These are phyloP conservation scores for Athetis lepigone DNA, from an alignment of 2,888 invertebrate species.

Conservation along the genomic window DNA sequence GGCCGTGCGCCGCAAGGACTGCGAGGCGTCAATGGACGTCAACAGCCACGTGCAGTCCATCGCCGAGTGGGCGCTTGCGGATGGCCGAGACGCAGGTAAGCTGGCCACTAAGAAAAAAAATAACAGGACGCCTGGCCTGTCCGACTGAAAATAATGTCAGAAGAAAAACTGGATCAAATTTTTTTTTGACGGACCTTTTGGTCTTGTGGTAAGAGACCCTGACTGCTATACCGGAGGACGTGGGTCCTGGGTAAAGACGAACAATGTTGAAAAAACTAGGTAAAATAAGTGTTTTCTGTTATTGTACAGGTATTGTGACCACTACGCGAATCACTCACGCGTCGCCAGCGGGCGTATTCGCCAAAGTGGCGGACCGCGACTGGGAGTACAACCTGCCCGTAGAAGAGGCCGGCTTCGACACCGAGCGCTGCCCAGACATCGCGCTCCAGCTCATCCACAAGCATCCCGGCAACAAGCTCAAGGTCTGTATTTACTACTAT, in stretches of 20 bases:
- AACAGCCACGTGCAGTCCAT: constrained; percentile 91
- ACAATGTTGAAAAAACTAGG: no score
- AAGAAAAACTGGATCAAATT: no score
- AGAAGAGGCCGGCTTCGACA: constrained; percentile 76
- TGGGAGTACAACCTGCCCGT: constrained; percentile 93
- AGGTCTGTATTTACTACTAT: constrained; percentile 83
- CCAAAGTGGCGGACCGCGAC: constrained; percentile 91
- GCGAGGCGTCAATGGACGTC: constrained; percentile 86
- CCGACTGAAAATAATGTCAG: no score
- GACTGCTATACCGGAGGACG: no score
- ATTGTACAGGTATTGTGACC: constrained; percentile 91
- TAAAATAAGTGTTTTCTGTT: background rate
- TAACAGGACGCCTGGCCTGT: no score
- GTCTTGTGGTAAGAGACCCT: no score
- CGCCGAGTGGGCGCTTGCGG: constrained; percentile 91
- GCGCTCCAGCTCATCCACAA: constrained; percentile 92
- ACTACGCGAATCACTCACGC: constrained; percentile 95
- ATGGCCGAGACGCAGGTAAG: constrained; percentile 76
- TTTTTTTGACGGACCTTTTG: no score
- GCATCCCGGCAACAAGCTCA: constrained; percentile 92
- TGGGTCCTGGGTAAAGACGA: no score
- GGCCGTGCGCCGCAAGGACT: constrained; percentile 90
- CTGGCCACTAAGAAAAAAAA: no score
- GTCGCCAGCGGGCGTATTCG: constrained; percentile 93
- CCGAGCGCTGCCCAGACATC: constrained; percentile 92